A percentile compares a stretch with the other conserved stretches of the same genome.
Conservation (phyloP, 1,140 invertebrate genomes). For the Caligus rogercresseyi region DNA sequence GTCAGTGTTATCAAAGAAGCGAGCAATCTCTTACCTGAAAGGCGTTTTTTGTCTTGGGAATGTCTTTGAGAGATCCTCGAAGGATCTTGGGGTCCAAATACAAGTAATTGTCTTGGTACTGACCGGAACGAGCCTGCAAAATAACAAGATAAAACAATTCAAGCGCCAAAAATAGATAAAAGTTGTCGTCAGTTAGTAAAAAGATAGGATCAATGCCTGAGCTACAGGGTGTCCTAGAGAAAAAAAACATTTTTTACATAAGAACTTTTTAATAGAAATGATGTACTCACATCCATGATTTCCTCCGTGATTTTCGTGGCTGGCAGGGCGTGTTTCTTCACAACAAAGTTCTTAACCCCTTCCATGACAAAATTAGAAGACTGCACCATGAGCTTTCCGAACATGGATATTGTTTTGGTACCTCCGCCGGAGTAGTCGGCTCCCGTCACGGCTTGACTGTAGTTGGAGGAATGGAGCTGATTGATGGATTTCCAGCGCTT, state of each 20-base stretch:
- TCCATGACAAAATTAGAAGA: constrained; percentile 98
- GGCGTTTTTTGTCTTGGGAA: constrained; percentile 23
- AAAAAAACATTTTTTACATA: background rate
- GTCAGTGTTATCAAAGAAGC: too few species aligned
- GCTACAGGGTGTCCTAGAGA: too few species aligned
- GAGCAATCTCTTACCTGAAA: constrained; percentile 26
- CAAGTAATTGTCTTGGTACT: constrained; percentile 64
- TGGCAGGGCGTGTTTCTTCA: constrained; percentile 62
- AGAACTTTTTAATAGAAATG: background rate
- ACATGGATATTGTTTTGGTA: constrained; percentile 92
- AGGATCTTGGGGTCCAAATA: constrained; percentile 84
- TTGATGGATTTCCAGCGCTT: constrained; percentile 50
- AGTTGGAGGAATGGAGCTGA: background rate
- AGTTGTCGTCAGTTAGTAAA: too few species aligned
- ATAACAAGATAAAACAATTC: background rate
- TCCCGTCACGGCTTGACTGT: constrained; percentile 8
- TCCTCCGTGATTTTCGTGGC: constrained; percentile 53
- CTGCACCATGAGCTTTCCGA: constrained; percentile 88
- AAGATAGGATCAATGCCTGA: too few species aligned
- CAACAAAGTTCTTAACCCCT: constrained; percentile 95
- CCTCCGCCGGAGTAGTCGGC: constrained; percentile 68
- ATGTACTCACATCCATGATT: constrained; percentile 56
- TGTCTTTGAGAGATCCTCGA: constrained; percentile 41
- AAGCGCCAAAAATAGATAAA: too few species aligned
- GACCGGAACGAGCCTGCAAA: constrained; percentile 31